phyloP scores from a whole-genome alignment of 1,140 invertebrate species.

The Diachasma alloeum region DNA sequence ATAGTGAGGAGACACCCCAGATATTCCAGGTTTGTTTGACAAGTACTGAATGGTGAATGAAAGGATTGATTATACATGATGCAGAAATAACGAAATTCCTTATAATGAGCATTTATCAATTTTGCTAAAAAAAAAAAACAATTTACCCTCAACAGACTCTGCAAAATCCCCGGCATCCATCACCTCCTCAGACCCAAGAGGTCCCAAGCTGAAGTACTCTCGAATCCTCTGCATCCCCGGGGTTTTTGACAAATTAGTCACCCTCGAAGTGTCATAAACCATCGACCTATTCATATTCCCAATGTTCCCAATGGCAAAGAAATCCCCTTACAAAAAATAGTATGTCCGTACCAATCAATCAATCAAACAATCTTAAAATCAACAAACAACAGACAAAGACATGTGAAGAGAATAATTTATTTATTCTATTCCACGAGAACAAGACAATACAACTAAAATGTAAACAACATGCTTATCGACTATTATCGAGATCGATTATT shows the following conservation, averaged over 20 bases:
- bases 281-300: neutral
- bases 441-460: neutral
- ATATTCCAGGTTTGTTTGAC: slow-evolving; percentile 52
- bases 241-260: neutral
- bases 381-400: no score
- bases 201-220: neutral
- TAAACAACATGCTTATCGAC: neutral
- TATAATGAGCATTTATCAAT: no score
- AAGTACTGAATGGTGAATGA: slow-evolving; percentile 39
- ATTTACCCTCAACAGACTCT: neutral
- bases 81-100: no score
- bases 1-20: slow-evolving; percentile 49
- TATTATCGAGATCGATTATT: no score
- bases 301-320: neutral
- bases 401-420: no score
- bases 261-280: neutral
- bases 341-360: neutral
- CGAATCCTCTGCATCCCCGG: neutral
- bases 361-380: no score
- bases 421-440: neutral
- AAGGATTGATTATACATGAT: no score
- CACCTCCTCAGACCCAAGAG: neutral
- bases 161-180: neutral
- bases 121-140: neutral
- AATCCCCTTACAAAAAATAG: neutral